Conservation (phyloP, 2,113 vertebrate species). For the Eudyptes chrysolophus region DNA sequence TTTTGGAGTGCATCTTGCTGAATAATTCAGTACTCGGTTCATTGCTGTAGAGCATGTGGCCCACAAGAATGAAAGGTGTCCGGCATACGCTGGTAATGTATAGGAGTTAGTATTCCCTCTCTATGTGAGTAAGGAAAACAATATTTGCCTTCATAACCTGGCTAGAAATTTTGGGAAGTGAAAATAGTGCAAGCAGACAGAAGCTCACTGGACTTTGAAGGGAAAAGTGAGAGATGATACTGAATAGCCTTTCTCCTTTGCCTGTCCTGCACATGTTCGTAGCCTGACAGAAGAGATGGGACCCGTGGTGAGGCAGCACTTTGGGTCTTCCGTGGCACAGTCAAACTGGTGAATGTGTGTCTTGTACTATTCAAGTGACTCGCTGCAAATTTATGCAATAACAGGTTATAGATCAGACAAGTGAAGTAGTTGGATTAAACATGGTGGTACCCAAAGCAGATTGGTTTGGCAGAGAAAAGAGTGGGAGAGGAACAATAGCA, state of each 20-base stretch:
- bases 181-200: not conserved
- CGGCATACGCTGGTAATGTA: rapidly evolving
- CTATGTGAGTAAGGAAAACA: not conserved
- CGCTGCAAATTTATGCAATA: not conserved
- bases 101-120: not conserved
- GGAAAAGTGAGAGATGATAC: not conserved
- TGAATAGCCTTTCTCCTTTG: not conserved
- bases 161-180: not conserved
- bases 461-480: not conserved
- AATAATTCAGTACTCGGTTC: not conserved
- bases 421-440: not conserved
- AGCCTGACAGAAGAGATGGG: not conserved
- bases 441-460: not conserved
- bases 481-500: not conserved
- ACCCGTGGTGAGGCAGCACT: not conserved
- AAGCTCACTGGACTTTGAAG: not conserved
- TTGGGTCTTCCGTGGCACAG: rapidly evolving
- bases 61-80: not conserved
- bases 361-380: not conserved
- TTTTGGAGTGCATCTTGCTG: not conserved
- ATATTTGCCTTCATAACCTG: not conserved
- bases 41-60: not conserved
- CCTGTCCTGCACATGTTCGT: not conserved
- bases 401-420: not conserved
- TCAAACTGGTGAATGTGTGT: not conserved